Conservation (phyloP, 1,140 invertebrate genomes). For the Akabosia matsudoensis region DNA sequence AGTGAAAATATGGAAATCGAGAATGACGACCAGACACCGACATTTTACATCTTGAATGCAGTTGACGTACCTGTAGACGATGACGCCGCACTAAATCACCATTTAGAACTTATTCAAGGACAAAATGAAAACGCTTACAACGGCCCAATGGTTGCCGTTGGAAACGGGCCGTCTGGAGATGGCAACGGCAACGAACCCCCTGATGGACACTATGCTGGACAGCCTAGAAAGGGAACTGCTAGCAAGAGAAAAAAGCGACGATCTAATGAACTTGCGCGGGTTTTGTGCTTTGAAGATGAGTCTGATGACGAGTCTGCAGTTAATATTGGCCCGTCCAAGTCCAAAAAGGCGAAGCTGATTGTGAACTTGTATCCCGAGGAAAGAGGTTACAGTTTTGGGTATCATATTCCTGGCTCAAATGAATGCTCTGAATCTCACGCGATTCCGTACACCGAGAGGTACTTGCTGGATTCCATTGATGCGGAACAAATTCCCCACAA, state of each 20-base stretch:
- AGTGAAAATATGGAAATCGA: constrained; percentile 9
- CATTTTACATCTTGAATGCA: constrained; percentile 3
- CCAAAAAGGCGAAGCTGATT: constrained; percentile 26
- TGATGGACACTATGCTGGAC: not conserved
- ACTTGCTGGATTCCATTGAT: constrained; percentile 41
- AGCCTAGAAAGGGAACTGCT: not conserved
- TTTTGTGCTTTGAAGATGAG: not conserved
- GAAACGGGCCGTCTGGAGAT: not conserved
- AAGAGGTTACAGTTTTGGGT: constrained; percentile 34
- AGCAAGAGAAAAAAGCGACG: constrained; percentile 12
- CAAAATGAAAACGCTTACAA: not conserved
- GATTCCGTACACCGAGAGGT: constrained; percentile 42
- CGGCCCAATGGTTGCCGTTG: constrained; percentile 1
- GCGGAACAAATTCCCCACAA: constrained; percentile 36
- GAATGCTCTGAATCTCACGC: constrained; percentile 28
- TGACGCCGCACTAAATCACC: not conserved
- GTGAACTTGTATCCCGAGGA: constrained; percentile 34
- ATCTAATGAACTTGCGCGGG: not conserved
- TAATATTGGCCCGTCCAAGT: not conserved
- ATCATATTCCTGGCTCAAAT: constrained; percentile 17
- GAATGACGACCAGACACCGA: constrained; percentile 16
- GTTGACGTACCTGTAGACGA: constrained; percentile 2
- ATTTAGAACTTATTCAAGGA: not conserved
- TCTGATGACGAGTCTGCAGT: not conserved
- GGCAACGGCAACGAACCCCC: not conserved